Evolutionary conservation across 2,113 vertebrate genomes (phyloP).

Genomic region (Heterotis niloticus): DNA sequence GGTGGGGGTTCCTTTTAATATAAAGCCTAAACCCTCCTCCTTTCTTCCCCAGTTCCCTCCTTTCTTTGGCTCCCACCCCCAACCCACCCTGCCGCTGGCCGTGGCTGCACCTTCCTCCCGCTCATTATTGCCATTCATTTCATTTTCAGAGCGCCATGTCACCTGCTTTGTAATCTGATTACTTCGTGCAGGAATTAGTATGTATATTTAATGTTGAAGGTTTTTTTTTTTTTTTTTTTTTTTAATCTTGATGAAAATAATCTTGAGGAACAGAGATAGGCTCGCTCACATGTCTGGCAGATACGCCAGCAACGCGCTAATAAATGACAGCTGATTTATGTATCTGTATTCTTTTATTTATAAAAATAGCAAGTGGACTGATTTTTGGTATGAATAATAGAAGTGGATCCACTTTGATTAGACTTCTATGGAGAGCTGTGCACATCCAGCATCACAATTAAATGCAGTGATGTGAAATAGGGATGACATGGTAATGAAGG

Average conservation of each 20-base stretch:
- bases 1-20: constrained; percentile 48
- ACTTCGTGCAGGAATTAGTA: constrained; percentile 97
- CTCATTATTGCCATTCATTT: constrained; percentile 88
- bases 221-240: constrained; percentile 67
- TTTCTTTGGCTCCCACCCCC: constrained; percentile 44
- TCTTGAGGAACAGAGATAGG: constrained; percentile 83
- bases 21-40: constrained; percentile 65
- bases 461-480: constrained; percentile 99
- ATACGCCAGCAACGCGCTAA: constrained; percentile 97
- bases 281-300: constrained; percentile 90
- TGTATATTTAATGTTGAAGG: constrained; percentile 98
- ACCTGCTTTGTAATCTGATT: constrained; percentile 99
- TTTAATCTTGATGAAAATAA: constrained; percentile 99
- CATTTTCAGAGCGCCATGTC: constrained; percentile 82
- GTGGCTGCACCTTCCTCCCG: constrained; percentile 73
- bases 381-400: constrained; percentile 99
- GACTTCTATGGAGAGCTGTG: constrained; percentile 96
- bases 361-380: constrained; percentile 99
- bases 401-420: constrained; percentile 99
- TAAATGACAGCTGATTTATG: constrained; percentile 99
- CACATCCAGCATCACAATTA: constrained; percentile 99
- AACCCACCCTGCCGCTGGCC: constrained; percentile 49
- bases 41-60: constrained; percentile 37
- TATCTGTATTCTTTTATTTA: constrained; percentile 99
- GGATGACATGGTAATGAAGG: constrained; percentile 99